These are phyloP conservation scores for Nephrotoma flavescens DNA, from an alignment of 2,888 invertebrate species.

Conservation along the genomic window DNA sequence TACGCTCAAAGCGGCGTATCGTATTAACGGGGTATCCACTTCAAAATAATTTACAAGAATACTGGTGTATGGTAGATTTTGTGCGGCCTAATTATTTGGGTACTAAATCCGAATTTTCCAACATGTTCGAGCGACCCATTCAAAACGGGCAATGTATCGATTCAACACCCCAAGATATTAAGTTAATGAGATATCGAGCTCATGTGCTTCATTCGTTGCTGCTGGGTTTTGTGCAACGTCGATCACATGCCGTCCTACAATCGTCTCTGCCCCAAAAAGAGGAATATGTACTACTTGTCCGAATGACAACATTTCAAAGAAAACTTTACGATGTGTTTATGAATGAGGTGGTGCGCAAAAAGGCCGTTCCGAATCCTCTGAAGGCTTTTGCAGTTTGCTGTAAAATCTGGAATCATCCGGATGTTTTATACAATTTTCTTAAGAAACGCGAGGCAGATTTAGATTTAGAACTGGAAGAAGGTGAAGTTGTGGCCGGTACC, in stretches of 20 bases:
- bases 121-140: slow-evolving; percentile 98
- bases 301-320: slow-evolving; percentile 82
- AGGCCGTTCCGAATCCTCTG: slow-evolving; percentile 83
- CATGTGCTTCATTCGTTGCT: slow-evolving; percentile 90
- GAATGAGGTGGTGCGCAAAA: slow-evolving; percentile 76
- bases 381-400: slow-evolving; percentile 98
- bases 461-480: slow-evolving; percentile 71
- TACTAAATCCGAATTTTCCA: slow-evolving; percentile 90
- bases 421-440: slow-evolving; percentile 76
- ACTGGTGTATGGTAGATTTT: slow-evolving; percentile 99
- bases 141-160: slow-evolving; percentile 97
- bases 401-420: slow-evolving; percentile 95
- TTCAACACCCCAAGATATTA: slow-evolving; percentile 85
- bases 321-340: slow-evolving; percentile 85
- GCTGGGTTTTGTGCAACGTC: slow-evolving; percentile 90
- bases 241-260: slow-evolving; percentile 86
- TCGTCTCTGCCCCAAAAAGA: slow-evolving; percentile 86
- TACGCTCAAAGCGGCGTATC: slow-evolving; percentile 83
- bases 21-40: slow-evolving; percentile 96
- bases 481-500: slow-evolving; percentile 32
- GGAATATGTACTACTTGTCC: slow-evolving; percentile 82
- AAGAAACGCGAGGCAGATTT: slow-evolving; percentile 63
- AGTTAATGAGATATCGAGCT: slow-evolving; percentile 87
- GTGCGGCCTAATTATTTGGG: slow-evolving; percentile 95
- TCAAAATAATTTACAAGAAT: slow-evolving; percentile 92